These are phyloP conservation scores for Misgurnus mizolepis DNA, from an alignment of 2,113 vertebrate species.

Conservation along the genomic window DNA sequence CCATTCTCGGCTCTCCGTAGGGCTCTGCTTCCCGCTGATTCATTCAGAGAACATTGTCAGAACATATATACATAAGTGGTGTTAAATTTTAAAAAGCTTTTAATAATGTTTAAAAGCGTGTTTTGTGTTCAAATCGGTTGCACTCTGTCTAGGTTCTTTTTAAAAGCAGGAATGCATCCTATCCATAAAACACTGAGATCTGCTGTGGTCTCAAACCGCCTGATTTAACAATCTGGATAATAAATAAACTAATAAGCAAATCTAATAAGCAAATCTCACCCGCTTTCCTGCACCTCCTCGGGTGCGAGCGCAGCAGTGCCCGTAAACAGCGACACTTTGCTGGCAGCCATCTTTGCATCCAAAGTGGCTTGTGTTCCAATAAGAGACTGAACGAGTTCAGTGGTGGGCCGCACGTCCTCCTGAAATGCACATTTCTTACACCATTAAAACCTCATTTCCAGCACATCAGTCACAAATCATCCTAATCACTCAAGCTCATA, in stretches of 20 bases:
- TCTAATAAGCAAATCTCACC: slow-evolving; percentile 31
- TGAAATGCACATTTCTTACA: slow-evolving; percentile 56
- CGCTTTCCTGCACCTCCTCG: slow-evolving; percentile 67
- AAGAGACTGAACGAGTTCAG: slow-evolving; percentile 92
- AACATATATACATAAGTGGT: too few relatives aligned
- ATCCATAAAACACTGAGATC: too few relatives aligned
- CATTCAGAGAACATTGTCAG: background rate
- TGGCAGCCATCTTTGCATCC: slow-evolving; percentile 94
- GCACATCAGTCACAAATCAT: background rate
- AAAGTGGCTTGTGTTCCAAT: slow-evolving; percentile 89
- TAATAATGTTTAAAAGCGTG: too few relatives aligned
- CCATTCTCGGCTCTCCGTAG: slow-evolving; percentile 73
- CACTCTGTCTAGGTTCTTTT: too few relatives aligned
- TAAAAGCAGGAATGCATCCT: too few relatives aligned
- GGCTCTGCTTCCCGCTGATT: slow-evolving; percentile 57
- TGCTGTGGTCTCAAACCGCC: too few relatives aligned
- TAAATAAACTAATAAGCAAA: too few relatives aligned
- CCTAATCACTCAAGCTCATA: background rate
- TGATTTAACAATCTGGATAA: too few relatives aligned
- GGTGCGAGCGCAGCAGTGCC: slow-evolving; percentile 80
- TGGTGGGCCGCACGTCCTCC: slow-evolving; percentile 84
- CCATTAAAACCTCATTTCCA: slow-evolving; percentile 17
- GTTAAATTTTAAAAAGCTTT: too few relatives aligned
- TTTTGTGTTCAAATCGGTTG: too few relatives aligned
- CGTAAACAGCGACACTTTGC: slow-evolving; percentile 90